Evolutionary conservation across 2,113 vertebrate species (phyloP).

Genomic region (Orthonyx spaldingii): DNA sequence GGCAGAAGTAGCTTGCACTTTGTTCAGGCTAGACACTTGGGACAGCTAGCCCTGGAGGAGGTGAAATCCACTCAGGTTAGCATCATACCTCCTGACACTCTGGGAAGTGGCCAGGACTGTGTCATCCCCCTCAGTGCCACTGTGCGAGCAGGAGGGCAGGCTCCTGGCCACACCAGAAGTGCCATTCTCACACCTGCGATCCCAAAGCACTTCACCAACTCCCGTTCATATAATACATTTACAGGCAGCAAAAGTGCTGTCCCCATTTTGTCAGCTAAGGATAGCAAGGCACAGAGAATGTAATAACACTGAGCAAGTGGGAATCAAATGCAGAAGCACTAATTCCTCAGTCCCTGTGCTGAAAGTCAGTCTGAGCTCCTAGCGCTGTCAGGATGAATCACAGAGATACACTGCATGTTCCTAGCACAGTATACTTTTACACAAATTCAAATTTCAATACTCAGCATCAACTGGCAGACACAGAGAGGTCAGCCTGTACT

Average conservation of each 20-base stretch:
- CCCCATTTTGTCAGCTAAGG: background rate
- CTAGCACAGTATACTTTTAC: background rate
- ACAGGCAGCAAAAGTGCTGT: background rate
- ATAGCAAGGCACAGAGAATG: background rate
- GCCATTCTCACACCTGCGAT: background rate
- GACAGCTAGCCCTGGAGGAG: background rate
- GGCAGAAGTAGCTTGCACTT: background rate
- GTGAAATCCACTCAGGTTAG: background rate
- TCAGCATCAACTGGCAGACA: background rate
- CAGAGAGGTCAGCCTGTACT: background rate
- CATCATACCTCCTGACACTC: background rate
- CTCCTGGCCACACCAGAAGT: background rate
- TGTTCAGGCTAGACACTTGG: background rate
- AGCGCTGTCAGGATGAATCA: background rate
- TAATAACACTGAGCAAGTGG: background rate
- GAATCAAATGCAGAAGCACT: background rate
- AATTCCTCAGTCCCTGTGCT: background rate
- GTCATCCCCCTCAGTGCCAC: background rate
- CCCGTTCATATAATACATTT: background rate
- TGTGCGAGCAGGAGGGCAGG: background rate
- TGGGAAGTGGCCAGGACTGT: background rate
- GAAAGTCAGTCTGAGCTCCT: background rate
- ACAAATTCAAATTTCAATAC: background rate
- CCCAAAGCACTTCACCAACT: background rate
- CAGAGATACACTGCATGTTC: background rate